Base-by-base conservation (phyloP, 2,797 vertebrate species). In the Jordanella pulchra region DNA sequence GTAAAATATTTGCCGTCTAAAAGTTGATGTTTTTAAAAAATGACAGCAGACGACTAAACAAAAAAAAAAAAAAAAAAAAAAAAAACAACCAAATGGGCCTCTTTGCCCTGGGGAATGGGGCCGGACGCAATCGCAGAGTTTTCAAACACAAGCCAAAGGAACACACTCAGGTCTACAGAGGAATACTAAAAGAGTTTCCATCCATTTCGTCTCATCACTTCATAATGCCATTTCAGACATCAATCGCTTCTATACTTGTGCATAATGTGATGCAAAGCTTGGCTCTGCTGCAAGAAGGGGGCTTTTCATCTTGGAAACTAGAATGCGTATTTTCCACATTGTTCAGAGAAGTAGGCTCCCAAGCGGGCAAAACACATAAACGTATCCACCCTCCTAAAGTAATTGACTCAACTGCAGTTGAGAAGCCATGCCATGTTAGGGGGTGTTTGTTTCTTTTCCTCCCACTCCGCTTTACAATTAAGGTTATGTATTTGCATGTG, bases 171-270 rank as follows among this genome's bases (percentile, higher is more conserved):
- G 87, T 86, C 72, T 72, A 67, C 73, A 65, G 73, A 61, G 64
- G 76, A 80, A 79, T 70, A 73, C 76, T 86, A 72, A 83, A 78
- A 75, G 76, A 74, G 18, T 63, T 84, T 84, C 73, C 76, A 77
- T 87, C 73, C 65, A 78, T 84, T 69, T 74, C 73, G 23, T 65
- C 82, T 86, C 86, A 80, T 78, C 75, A 71, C 80, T 83, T 77
- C 84, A 77, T 72, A 32, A 72, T 75, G 72, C 79, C 85, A 85
- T 91, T 88, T 84, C 78, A 81, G 81, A 90, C 87, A 85, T 89
- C 78, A 89, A 90, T 86, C 85, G 82, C 83, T 79, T 56, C 42
- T 17, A 77, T 84, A 77, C 73, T 77, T 75, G 71, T 73, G 81
- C 35, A 27, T 78, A 85, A 79, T 69, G 5, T 78, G 80, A 89